Conservation (phyloP, 2,797 vertebrate species). For the Monodelphis domestica region DNA sequence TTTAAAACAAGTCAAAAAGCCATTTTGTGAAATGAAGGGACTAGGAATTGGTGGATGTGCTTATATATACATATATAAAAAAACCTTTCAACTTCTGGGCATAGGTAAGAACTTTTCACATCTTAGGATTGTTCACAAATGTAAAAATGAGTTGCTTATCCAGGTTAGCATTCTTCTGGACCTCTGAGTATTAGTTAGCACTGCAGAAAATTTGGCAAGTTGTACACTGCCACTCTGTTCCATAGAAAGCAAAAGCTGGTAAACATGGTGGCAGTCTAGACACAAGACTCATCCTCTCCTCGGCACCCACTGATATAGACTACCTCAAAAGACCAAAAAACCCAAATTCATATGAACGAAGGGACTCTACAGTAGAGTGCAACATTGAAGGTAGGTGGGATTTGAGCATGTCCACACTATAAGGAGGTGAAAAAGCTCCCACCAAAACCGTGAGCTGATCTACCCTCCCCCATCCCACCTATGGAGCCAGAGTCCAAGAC, state of each 20-base stretch:
- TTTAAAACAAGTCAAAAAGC: conserved; percentile 58
- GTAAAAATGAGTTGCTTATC: conserved; percentile 63
- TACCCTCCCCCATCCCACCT: no score
- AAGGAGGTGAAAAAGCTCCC: no score
- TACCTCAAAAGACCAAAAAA: no score
- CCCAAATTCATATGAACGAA: no score
- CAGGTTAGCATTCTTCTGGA: conserved; percentile 19
- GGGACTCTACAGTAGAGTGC: no score
- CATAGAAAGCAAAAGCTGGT: conserved; percentile 40
- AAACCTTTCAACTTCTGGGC: conserved; percentile 56
- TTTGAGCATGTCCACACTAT: no score
- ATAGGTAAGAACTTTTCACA: conserved; percentile 53
- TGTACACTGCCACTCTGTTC: conserved; percentile 18
- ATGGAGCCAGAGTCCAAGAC: no score
- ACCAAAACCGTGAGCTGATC: no score
- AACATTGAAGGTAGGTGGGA: no score
- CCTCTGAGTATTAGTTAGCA: conserved; percentile 34
- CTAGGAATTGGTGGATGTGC: conserved; percentile 31
- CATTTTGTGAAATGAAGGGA: conserved; percentile 30
- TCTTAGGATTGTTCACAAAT: conserved; percentile 60
- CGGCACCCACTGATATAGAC: no score
- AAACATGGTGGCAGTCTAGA: no score
- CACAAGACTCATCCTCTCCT: no score
- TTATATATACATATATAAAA: conserved; percentile 55
- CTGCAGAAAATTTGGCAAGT: conserved; percentile 20